A percentile compares a stretch with the other conserved stretches of the same genome.
Conservation (phyloP, 2,888 invertebrate genomes). For the Hyles lineata region DNA sequence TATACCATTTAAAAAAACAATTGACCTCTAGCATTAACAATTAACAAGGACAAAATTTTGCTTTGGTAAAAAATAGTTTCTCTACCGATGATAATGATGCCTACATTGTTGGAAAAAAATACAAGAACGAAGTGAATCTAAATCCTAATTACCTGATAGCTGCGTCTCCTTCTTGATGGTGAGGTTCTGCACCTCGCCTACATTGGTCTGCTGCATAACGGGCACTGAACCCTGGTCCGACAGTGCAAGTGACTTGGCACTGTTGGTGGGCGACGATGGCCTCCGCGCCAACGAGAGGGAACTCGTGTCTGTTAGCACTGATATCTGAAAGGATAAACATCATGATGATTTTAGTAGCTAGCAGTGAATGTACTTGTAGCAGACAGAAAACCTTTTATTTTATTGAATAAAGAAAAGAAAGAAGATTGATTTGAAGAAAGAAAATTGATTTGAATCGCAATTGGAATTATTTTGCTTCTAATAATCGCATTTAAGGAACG, state of each 20-base stretch:
- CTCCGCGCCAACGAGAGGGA: conserved; percentile 65
- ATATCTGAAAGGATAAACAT: conserved; percentile 65
- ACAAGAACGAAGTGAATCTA: not conserved
- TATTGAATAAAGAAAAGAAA: too few species aligned
- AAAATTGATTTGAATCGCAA: too few species aligned
- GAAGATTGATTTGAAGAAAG: too few species aligned
- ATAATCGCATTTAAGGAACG: too few species aligned
- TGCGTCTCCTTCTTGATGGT: conserved; percentile 82
- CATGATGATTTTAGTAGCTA: not conserved
- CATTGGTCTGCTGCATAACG: conserved; percentile 55
- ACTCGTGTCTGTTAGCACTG: conserved; percentile 70
- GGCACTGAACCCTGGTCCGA: conserved; percentile 62
- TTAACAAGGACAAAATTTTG: too few species aligned
- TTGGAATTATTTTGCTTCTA: too few species aligned
- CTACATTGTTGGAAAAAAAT: not conserved
- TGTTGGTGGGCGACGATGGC: conserved; percentile 70
- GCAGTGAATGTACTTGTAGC: too few species aligned
- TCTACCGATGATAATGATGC: too few species aligned
- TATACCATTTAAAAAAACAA: too few species aligned
- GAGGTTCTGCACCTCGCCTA: conserved; percentile 78
- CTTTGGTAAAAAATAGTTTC: too few species aligned
- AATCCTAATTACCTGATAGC: conserved; percentile 59
- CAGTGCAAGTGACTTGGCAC: conserved; percentile 64
- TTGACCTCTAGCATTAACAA: too few species aligned
- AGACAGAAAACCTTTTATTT: too few species aligned